phyloP scores from a whole-genome alignment of 1,140 invertebrate species.

The Lordiphosa collinella region DNA sequence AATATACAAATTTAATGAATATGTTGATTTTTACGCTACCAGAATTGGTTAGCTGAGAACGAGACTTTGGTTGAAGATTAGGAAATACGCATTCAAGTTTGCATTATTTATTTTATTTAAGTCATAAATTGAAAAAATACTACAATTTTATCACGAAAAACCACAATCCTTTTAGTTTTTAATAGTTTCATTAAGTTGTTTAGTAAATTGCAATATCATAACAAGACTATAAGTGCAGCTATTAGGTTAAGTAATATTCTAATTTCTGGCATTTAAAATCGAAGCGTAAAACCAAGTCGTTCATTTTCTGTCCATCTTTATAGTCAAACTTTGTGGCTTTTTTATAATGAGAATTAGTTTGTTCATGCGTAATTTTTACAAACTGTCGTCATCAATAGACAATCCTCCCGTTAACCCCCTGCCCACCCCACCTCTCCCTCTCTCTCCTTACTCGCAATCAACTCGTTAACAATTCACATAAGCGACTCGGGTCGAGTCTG shows the following conservation, averaged over 20 bases:
- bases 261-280: too few relatives aligned
- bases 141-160: too few relatives aligned
- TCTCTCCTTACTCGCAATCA: slow-evolving; percentile 19
- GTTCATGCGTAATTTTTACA: slow-evolving; percentile 70
- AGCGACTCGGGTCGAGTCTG: slow-evolving; percentile 17
- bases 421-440: not conserved
- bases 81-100: slow-evolving; percentile 36
- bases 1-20: slow-evolving; percentile 71
- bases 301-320: too few relatives aligned
- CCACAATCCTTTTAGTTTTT: too few relatives aligned
- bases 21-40: slow-evolving; percentile 67
- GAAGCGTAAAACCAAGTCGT: too few relatives aligned
- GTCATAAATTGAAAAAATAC: too few relatives aligned
- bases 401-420: not conserved
- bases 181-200: too few relatives aligned
- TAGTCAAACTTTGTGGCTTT: slow-evolving; percentile 15
- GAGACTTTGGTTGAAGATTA: slow-evolving; percentile 42
- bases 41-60: slow-evolving; percentile 33
- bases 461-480: slow-evolving; percentile 53
- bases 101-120: too few relatives aligned
- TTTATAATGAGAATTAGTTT: slow-evolving; percentile 70
- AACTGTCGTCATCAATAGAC: slow-evolving; percentile 68
- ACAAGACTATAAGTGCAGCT: too few relatives aligned
- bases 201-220: too few relatives aligned
- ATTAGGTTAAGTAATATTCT: too few relatives aligned